Evolutionary conservation across 64 coral and sea anemone genomes (phyloP).

Genomic region (Cladopsammia gracilis): DNA sequence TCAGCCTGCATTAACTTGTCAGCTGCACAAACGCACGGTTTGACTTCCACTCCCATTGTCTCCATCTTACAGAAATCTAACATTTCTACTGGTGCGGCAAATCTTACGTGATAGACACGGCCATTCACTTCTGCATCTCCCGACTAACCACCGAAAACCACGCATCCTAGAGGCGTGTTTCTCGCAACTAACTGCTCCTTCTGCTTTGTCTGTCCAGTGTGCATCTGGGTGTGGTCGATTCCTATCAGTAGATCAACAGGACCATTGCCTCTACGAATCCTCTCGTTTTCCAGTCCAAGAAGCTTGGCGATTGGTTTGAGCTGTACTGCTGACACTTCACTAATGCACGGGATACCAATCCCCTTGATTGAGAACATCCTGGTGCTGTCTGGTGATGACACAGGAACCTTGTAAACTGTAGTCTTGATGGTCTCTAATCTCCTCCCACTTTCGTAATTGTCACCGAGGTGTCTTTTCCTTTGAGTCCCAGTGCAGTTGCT

Average conservation of each 20-base stretch:
- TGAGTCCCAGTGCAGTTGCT: constrained; percentile 31
- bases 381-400: no score
- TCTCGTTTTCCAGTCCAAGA: no score
- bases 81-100: constrained; percentile 14
- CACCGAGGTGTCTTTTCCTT: constrained; percentile 16
- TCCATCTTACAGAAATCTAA: constrained; percentile 45
- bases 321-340: no score
- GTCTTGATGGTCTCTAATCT: not conserved
- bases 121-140: constrained; percentile 9
- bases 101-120: not conserved
- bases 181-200: constrained; percentile 19
- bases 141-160: constrained; percentile 44
- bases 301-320: no score
- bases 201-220: constrained; percentile 35
- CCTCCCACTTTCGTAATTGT: constrained; percentile 65
- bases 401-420: no score
- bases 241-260: constrained; percentile 50
- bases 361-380: no score
- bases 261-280: not conserved
- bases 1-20: constrained; percentile 41
- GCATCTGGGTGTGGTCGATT: constrained; percentile 48
- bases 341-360: no score
- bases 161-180: constrained; percentile 59
- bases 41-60: constrained; percentile 35
- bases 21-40: constrained; percentile 48